Conservation (phyloP, 2,797 vertebrate genomes). For the Ataeniobius toweri region DNA sequence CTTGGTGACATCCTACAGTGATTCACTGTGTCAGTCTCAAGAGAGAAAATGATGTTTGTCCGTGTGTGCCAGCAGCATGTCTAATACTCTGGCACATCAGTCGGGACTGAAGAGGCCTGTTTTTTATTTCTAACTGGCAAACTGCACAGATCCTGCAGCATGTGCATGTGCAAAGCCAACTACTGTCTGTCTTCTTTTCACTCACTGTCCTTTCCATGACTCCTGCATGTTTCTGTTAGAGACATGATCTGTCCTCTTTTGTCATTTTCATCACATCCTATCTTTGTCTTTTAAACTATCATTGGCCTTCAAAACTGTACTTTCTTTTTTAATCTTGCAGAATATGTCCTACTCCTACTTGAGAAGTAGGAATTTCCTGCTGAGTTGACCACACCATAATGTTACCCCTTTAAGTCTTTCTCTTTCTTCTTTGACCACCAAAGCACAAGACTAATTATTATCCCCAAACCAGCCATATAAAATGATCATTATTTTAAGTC, state of each 20-base stretch:
- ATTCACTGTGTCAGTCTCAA: slow-evolving; percentile 28
- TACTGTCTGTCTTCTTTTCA: slow-evolving; percentile 40
- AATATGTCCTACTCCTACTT: slow-evolving; percentile 8
- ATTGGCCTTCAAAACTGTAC: slow-evolving; percentile 7
- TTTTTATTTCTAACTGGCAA: slow-evolving; percentile 63
- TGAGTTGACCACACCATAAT: slow-evolving; percentile 13
- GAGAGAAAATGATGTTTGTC: slow-evolving; percentile 29
- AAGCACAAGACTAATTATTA: neutral
- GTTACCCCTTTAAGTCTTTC: slow-evolving; percentile 3
- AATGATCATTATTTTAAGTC: slow-evolving; percentile 8
- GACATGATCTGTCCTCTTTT: slow-evolving; percentile 21
- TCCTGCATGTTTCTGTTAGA: slow-evolving; percentile 45
- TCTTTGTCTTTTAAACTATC: slow-evolving; percentile 22
- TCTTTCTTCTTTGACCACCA: slow-evolving; percentile 10
- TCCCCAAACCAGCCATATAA: slow-evolving; percentile 3
- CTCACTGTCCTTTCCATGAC: slow-evolving; percentile 61
- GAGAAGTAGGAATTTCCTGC: slow-evolving; percentile 20
- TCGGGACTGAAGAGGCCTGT: slow-evolving; percentile 43
- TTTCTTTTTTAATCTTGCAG: slow-evolving; percentile 3
- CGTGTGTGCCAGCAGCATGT: slow-evolving; percentile 17
- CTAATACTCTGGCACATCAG: slow-evolving; percentile 40
- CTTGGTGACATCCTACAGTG: slow-evolving; percentile 31
- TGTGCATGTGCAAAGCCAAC: slow-evolving; percentile 61
- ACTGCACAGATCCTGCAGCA: slow-evolving; percentile 28
- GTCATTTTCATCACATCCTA: slow-evolving; percentile 12